A percentile compares a stretch with the other conserved stretches of the same genome.
Evolutionary conservation across 64 coral and sea anemone species (phyloP).

Genomic region (Actinia equina): DNA sequence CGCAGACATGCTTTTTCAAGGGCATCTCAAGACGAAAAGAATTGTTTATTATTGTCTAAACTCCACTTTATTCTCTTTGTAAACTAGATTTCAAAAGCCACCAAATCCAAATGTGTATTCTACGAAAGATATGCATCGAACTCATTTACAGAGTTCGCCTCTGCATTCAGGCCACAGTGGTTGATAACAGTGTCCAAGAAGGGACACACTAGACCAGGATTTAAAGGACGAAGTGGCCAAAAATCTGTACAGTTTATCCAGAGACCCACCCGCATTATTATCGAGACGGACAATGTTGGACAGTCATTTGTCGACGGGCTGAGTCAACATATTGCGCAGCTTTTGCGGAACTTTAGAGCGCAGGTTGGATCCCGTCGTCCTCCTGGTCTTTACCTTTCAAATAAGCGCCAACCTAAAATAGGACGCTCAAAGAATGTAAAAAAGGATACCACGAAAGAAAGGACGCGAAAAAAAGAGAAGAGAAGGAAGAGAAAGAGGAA

Average conservation of each 20-base stretch:
- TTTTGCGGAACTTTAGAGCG: conserved; percentile 65
- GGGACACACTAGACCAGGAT: conserved; percentile 69
- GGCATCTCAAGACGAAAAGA: no score
- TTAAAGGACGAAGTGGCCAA: conserved; percentile 64
- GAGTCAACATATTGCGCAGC: conserved; percentile 72
- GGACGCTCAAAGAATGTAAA: conserved; percentile 26
- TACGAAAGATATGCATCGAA: conserved; percentile 76
- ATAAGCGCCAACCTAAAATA: background rate
- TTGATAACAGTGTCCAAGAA: conserved; percentile 72
- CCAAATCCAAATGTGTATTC: conserved; percentile 84
- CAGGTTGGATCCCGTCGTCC: conserved; percentile 1
- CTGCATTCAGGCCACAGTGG: conserved; percentile 74
- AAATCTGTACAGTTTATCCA: conserved; percentile 89
- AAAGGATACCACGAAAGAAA: background rate
- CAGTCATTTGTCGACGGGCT: conserved; percentile 64
- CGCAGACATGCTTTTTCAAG: no score
- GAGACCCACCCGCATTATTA: conserved; percentile 79
- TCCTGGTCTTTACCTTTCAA: conserved; percentile 8
- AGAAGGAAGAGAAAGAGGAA: conserved; percentile 20
- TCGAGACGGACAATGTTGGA: conserved; percentile 69
- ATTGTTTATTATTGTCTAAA: background rate
- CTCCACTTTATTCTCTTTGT: background rate
- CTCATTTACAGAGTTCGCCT: conserved; percentile 74
- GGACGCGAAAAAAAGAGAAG: conserved; percentile 1
- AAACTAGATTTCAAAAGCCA: conserved; percentile 25